Conservation (phyloP, 2,888 invertebrate genomes). For the Mythimna ferrago region DNA sequence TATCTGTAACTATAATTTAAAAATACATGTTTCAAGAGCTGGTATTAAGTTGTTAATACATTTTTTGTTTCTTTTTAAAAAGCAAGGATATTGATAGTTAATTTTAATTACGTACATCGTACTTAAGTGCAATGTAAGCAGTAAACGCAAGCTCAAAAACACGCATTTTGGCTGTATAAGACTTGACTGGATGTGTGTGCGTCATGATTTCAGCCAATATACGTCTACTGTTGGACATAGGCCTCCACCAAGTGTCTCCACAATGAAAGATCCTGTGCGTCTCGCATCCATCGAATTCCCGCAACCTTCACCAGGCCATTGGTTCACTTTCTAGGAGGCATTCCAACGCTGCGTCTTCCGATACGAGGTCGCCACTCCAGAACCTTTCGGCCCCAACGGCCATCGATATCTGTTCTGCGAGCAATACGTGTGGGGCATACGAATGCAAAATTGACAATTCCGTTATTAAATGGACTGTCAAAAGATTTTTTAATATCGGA, state of each 20-base stretch:
- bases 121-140: constrained; percentile 7
- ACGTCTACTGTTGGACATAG: too few species aligned
- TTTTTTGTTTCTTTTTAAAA: constrained; percentile 8
- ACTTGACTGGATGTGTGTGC: background rate
- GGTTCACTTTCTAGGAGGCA: too few species aligned
- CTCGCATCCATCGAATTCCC: too few species aligned
- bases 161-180: background rate
- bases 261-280: too few species aligned
- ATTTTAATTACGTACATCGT: constrained; percentile 18
- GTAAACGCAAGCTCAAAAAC: background rate
- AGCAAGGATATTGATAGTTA: constrained; percentile 28
- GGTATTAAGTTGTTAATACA: constrained; percentile 25
- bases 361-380: too few species aligned
- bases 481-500: constrained; percentile 19
- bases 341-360: too few species aligned
- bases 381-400: too few species aligned
- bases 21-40: constrained; percentile 29
- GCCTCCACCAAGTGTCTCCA: too few species aligned
- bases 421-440: background rate
- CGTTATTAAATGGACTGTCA: constrained; percentile 18
- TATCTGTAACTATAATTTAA: constrained; percentile 44
- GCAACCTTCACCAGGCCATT: too few species aligned
- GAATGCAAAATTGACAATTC: constrained; percentile 14
- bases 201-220: too few species aligned
- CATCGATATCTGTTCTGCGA: too few species aligned